phyloP scores from a whole-genome alignment of 2,113 vertebrate species.

The Bagarius yarrelli region DNA sequence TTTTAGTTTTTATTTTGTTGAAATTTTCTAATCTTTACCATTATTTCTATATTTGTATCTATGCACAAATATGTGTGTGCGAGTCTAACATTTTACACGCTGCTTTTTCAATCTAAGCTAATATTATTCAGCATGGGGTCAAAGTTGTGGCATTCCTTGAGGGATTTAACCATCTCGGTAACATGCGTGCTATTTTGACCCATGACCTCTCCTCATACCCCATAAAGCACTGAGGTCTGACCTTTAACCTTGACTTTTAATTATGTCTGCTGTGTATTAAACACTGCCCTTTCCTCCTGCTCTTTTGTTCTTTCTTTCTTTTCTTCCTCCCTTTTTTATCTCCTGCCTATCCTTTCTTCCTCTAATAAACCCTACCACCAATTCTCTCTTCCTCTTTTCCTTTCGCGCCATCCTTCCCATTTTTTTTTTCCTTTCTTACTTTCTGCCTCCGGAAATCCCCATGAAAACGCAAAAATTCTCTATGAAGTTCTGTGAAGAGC shows the following conservation, averaged over 20 bases:
- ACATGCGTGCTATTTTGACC: background rate
- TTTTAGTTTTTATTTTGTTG: no score
- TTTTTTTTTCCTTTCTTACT: no score
- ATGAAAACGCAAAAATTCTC: no score
- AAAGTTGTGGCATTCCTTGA: background rate
- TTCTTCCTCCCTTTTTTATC: background rate
- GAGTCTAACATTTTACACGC: background rate
- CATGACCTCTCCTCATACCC: background rate
- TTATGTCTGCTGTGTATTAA: background rate
- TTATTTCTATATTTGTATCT: background rate
- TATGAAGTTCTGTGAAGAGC: no score
- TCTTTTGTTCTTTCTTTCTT: background rate
- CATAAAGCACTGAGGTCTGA: background rate
- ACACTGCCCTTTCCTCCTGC: background rate
- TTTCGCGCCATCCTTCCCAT: background rate
- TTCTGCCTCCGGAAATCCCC: no score
- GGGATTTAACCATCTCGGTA: background rate
- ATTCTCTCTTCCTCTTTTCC: background rate
- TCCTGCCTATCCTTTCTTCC: background rate
- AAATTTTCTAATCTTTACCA: no score
- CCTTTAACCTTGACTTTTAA: constrained; percentile 3
- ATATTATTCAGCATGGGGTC: background rate
- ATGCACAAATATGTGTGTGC: background rate
- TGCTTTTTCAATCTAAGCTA: background rate
- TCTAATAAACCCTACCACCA: no score